Base-by-base conservation (phyloP, 1,140 invertebrate genomes). In the Tribolium madens region DNA sequence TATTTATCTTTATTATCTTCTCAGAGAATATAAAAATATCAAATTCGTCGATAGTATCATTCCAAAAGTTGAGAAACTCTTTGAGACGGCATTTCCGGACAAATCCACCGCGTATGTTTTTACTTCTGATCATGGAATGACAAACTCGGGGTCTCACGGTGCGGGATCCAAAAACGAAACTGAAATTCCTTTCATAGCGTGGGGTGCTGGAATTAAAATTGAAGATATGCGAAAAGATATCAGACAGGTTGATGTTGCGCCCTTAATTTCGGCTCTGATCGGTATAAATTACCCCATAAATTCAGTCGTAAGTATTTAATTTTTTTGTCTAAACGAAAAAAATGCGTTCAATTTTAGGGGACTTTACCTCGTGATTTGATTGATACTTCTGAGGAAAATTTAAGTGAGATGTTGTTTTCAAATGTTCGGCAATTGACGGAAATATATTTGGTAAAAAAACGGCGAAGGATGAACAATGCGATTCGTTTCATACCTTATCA, bases 121-220 rank as follows among this genome's bases (percentile, higher is more conserved):
- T 85, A 97, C 97, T 10, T 91, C 98, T 18, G 98, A 99, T 88
- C 98, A 99, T 91, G 98, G 98, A 80, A 98, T 98, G 97, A 98
- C 97, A 18, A 91, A 98, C 86, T 97, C 96, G 93, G 97, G 97
- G 85, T 98, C 97, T 0, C 97, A 99, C 90, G 98, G 98, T 17
- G 92, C 95, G 84, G 97, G 98, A 17, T 92, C 94, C 73, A 82
- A 89, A 3, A 91, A 94, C 86, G 98, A 99, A 89, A 99, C 97
- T n/a, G 88, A 96, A 86, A 97, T 96, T 7, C 98, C 98, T 0
- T 90, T 98, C 78, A 90, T 99, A 71, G 91, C 92, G 3, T 99
- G 98, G 98, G 98, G 98, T 60, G 91, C 95, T 53, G 98, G 97
- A 33, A 88, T 98, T 1, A 84, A 84, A 80, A 42, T 47, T 14